Evolutionary conservation across 2,113 vertebrate species (phyloP).

Genomic region (Amazona guildingii): DNA sequence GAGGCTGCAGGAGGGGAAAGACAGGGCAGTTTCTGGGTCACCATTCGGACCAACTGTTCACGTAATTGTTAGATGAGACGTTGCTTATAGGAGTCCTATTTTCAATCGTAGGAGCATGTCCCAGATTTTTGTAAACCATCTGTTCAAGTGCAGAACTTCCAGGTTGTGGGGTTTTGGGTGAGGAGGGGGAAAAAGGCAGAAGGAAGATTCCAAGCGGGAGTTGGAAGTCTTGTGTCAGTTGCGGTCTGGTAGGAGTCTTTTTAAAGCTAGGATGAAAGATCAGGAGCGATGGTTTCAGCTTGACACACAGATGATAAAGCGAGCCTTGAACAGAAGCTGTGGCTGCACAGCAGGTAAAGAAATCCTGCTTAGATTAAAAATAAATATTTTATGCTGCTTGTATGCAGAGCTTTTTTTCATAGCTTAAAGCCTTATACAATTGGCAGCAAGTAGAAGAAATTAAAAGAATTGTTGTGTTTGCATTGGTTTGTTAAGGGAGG

Average conservation of each 20-base stretch:
- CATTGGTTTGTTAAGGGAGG: background rate
- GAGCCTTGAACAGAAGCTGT: constrained; percentile 50
- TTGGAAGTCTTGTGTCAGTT: constrained; percentile 27
- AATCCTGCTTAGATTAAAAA: constrained; percentile 70
- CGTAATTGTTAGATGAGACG: constrained; percentile 22
- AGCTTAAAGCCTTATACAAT: constrained; percentile 14
- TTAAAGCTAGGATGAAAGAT: constrained; percentile 18
- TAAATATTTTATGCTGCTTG: constrained; percentile 65
- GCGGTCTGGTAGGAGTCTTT: constrained; percentile 34
- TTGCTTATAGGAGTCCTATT: constrained; percentile 55
- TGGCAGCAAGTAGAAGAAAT: background rate
- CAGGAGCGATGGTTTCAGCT: constrained; percentile 6
- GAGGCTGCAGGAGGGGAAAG: background rate
- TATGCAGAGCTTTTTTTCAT: constrained; percentile 16
- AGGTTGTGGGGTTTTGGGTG: constrained; percentile 19
- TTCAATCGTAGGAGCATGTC: background rate
- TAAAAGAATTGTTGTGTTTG: background rate
- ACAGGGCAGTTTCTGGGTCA: constrained; percentile 56
- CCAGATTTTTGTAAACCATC: constrained; percentile 59
- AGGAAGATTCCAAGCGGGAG: background rate
- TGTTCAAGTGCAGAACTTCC: constrained; percentile 55
- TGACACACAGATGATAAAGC: constrained; percentile 52
- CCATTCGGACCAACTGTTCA: constrained; percentile 43
- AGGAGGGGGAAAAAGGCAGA: background rate
- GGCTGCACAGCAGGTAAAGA: constrained; percentile 67